phyloP scores from a whole-genome alignment of 2,113 vertebrate species.

The Microcebus tavaratra region DNA sequence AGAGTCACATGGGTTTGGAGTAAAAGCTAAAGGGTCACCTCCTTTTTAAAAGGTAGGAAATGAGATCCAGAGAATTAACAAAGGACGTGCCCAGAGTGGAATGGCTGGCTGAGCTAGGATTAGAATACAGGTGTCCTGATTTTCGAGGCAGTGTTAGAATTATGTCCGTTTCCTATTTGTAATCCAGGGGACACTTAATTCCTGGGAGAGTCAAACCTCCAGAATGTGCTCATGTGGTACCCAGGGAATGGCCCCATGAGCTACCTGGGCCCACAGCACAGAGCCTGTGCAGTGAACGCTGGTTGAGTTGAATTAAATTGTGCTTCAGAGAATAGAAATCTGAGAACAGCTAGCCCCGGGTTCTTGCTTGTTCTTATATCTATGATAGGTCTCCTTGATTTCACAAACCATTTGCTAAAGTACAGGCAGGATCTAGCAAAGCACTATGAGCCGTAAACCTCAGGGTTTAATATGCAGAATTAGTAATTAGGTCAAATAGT shows the following conservation, averaged over 20 bases:
- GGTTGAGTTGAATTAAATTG: neutral
- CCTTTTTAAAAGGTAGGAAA: neutral
- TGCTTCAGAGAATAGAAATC: neutral
- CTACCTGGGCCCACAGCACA: neutral
- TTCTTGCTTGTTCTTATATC: neutral
- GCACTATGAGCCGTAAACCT: neutral
- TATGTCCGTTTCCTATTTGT: neutral
- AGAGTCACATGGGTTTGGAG: neutral
- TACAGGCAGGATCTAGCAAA: neutral
- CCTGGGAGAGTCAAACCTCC: neutral
- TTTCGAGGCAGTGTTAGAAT: neutral
- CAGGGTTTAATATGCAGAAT: neutral
- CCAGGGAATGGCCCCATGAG: rapidly evolving
- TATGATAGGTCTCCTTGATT: neutral
- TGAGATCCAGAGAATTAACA: neutral
- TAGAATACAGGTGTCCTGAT: neutral
- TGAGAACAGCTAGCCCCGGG: neutral
- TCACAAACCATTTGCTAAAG: neutral
- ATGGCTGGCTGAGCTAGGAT: neutral
- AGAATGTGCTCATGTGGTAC: neutral
- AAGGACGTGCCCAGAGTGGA: neutral
- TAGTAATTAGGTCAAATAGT: neutral
- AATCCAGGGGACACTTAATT: neutral
- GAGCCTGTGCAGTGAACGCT: neutral
- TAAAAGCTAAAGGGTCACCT: neutral